Percentiles rank a stretch among this genome's conserved stretches.
These are phyloP conservation scores for Heliconius erato DNA, from an alignment of 2,888 invertebrate genomes.

Conservation along the genomic window DNA sequence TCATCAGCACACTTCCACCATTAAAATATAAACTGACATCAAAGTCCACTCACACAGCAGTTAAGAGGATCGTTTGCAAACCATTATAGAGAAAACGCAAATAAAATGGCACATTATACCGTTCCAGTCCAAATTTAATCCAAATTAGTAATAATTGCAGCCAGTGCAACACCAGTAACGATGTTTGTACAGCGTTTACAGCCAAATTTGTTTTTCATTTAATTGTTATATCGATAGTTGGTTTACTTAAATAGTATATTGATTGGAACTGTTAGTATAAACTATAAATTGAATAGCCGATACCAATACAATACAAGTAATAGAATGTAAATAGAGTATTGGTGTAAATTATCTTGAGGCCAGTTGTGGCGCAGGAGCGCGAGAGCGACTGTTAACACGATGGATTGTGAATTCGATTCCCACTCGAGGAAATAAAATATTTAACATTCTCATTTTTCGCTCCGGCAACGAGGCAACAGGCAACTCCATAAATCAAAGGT, in stretches of 20 bases:
- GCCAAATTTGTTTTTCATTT: slow-evolving; percentile 32
- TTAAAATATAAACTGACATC: slow-evolving; percentile 27
- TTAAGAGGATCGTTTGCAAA: slow-evolving; percentile 47
- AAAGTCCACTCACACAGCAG: slow-evolving; percentile 34
- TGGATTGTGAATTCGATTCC: too few relatives aligned
- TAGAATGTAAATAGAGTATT: neutral
- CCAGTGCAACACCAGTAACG: slow-evolving; percentile 43
- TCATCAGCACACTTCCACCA: neutral
- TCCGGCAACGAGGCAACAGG: too few relatives aligned
- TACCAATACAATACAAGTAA: neutral
- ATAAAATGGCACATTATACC: slow-evolving; percentile 48
- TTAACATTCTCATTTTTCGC: neutral
- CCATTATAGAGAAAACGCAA: slow-evolving; percentile 43
- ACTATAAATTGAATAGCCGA: neutral
- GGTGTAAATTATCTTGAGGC: neutral
- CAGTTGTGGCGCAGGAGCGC: too few relatives aligned
- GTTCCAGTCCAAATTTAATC: slow-evolving; percentile 45
- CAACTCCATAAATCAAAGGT: too few relatives aligned
- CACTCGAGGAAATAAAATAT: neutral
- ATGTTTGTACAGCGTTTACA: slow-evolving; percentile 40
- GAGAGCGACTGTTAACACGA: too few relatives aligned
- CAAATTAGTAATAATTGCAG: slow-evolving; percentile 49
- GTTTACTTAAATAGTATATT: slow-evolving; percentile 7
- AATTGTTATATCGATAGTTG: slow-evolving; percentile 31
- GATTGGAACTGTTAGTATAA: neutral